phyloP scores from a whole-genome alignment of 2,113 vertebrate genomes.

The Trinectes maculatus region DNA sequence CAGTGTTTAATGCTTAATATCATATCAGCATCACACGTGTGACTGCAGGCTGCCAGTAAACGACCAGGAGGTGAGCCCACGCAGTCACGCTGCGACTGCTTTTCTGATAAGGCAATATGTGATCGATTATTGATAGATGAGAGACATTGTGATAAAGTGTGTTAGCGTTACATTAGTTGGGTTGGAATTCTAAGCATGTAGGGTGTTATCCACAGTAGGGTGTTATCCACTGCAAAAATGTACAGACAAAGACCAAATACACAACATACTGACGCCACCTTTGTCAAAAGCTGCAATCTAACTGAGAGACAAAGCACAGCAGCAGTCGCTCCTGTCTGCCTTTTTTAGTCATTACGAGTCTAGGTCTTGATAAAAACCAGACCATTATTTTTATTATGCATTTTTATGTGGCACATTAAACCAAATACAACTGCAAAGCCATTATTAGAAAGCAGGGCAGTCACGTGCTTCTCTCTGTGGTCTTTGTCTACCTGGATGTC shows the following conservation, averaged over 20 bases:
- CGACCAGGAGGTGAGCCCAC: neutral
- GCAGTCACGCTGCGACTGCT: neutral
- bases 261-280: too few relatives aligned
- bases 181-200: too few relatives aligned
- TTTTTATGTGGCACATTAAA: neutral
- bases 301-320: neutral
- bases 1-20: conserved; percentile 16
- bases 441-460: neutral
- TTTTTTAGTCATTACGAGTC: too few relatives aligned
- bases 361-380: neutral
- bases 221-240: too few relatives aligned
- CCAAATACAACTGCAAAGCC: neutral
- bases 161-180: too few relatives aligned
- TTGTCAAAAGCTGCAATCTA: too few relatives aligned
- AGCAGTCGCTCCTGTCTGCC: neutral
- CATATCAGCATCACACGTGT: conserved; percentile 1
- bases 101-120: neutral
- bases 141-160: too few relatives aligned
- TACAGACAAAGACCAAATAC: too few relatives aligned
- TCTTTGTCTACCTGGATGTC: conserved; percentile 5
- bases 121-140: too few relatives aligned
- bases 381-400: neutral
- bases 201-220: too few relatives aligned
- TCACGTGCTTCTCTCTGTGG: neutral
- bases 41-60: neutral